Percentiles rank a stretch among this genome's conserved stretches.
These are phyloP conservation scores for Drosophila prolongata DNA, from an alignment of 2,888 invertebrate genomes.

Conservation along the genomic window DNA sequence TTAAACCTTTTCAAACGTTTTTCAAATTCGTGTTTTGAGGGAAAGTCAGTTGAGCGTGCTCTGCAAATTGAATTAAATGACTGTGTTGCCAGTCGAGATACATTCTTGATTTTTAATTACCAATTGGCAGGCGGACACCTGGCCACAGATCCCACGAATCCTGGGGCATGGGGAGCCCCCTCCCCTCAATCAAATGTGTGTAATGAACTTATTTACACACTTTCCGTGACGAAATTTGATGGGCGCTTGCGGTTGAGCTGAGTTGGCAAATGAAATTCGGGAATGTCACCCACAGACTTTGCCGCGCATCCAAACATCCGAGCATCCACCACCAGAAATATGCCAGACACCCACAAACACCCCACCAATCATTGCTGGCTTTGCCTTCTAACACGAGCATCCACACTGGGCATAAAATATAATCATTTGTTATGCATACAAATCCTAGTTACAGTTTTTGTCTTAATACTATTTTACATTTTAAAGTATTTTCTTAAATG, in stretches of 20 bases:
- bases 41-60: slow-evolving; percentile 50
- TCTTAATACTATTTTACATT: no score
- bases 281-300: slow-evolving; percentile 84
- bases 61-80: slow-evolving; percentile 70
- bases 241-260: slow-evolving; percentile 56
- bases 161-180: neutral
- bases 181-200: slow-evolving; percentile 67
- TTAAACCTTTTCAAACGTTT: slow-evolving; percentile 43
- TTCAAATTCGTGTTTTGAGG: slow-evolving; percentile 53
- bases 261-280: slow-evolving; percentile 82
- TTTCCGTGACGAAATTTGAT: slow-evolving; percentile 70
- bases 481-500: no score
- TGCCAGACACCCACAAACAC: slow-evolving; percentile 21
- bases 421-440: no score
- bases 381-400: slow-evolving; percentile 45
- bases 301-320: slow-evolving; percentile 41
- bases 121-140: slow-evolving; percentile 56
- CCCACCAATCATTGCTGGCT: slow-evolving; percentile 51
- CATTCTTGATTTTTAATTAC: slow-evolving; percentile 58
- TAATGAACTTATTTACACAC: slow-evolving; percentile 76
- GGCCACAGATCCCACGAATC: slow-evolving; percentile 22
- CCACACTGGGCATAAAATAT: slow-evolving; percentile 9
- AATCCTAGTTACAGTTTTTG: no score
- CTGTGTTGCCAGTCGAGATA: slow-evolving; percentile 52
- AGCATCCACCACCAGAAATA: slow-evolving; percentile 26